Evolutionary conservation across 2,888 invertebrate species (phyloP).

Genomic region (Sphecodes monilicornis): DNA sequence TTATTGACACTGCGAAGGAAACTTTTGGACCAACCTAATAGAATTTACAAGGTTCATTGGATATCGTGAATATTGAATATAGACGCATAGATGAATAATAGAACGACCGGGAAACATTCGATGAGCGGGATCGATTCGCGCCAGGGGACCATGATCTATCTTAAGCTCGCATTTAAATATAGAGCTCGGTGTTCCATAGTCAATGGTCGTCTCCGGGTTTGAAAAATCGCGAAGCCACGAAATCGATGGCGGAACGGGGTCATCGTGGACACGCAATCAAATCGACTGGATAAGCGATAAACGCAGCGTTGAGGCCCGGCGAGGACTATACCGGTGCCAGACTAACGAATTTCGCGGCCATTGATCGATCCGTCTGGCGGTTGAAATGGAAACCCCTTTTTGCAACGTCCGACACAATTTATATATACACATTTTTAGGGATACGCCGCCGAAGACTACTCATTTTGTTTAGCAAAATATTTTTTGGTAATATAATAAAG

Average conservation of each 20-base stretch:
- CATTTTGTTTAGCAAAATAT: too few species aligned
- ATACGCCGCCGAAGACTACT: too few species aligned
- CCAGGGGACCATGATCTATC: conserved; percentile 28
- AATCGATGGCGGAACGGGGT: conserved; percentile 65
- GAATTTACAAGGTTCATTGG: background rate
- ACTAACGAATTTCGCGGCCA: conserved; percentile 54
- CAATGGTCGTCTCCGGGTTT: conserved; percentile 55
- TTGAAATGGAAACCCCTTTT: background rate
- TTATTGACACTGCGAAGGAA: too few species aligned
- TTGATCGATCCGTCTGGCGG: conserved; percentile 6
- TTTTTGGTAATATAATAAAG: too few species aligned
- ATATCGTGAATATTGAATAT: background rate
- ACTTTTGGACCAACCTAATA: background rate
- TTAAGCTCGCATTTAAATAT: conserved; percentile 56
- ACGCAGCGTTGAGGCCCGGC: conserved; percentile 6
- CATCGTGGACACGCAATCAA: conserved; percentile 56
- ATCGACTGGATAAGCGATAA: conserved; percentile 60
- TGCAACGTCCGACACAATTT: background rate
- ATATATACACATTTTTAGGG: too few species aligned
- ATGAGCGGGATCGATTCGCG: conserved; percentile 25
- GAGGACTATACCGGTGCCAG: conserved; percentile 33
- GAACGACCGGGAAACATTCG: conserved; percentile 17
- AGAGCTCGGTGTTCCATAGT: conserved; percentile 55
- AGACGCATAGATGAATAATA: conserved; percentile 8
- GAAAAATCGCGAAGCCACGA: conserved; percentile 65